These are phyloP conservation scores for Eurypyga helias DNA, from an alignment of 2,113 vertebrate genomes.

Conservation along the genomic window DNA sequence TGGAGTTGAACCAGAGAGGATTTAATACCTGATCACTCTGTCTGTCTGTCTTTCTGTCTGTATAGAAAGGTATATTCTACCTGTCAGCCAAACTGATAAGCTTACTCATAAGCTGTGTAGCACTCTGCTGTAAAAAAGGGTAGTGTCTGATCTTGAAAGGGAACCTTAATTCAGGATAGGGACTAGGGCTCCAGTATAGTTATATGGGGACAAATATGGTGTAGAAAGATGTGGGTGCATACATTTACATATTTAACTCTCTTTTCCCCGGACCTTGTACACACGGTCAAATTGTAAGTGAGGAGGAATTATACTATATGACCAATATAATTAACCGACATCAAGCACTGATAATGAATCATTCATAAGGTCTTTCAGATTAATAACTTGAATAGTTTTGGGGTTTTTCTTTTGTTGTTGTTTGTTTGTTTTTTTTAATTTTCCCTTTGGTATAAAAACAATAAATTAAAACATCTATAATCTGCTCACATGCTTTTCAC, in stretches of 20 bases:
- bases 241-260: background rate
- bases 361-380: background rate
- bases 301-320: background rate
- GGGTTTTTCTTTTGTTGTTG: too few relatives aligned
- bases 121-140: background rate
- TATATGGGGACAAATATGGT: background rate
- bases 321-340: background rate
- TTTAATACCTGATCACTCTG: background rate
- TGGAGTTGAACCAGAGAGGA: background rate
- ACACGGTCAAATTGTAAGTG: background rate
- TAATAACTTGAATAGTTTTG: background rate
- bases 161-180: background rate
- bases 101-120: fast-evolving
- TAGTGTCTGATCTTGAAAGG: background rate
- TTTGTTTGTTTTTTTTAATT: too few relatives aligned
- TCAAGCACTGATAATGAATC: background rate
- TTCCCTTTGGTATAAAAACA: background rate
- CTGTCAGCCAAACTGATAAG: background rate
- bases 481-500: background rate
- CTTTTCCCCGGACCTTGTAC: background rate
- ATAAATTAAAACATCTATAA: background rate
- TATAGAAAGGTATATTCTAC: background rate
- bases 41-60: background rate
- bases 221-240: background rate
- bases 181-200: background rate